phyloP scores from a whole-genome alignment of 2,888 invertebrate genomes.

The Osedax fenrisi region DNA sequence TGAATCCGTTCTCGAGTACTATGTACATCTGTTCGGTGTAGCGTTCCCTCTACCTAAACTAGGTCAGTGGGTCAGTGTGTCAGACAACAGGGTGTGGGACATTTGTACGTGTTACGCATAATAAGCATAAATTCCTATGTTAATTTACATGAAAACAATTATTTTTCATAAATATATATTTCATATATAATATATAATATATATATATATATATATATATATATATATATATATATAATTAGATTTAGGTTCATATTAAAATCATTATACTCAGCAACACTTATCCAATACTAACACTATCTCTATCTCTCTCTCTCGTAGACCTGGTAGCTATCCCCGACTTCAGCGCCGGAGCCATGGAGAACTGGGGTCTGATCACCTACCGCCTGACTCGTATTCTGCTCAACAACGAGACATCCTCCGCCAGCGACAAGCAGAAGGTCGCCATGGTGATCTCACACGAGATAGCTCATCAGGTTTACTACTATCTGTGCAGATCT shows the following conservation, averaged over 20 bases:
- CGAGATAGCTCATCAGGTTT: conserved; percentile 50
- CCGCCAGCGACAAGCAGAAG: conserved; percentile 40
- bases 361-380: conserved; percentile 50
- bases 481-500: background rate
- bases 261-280: too few species aligned
- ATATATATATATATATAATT: too few species aligned
- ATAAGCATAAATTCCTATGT: too few species aligned
- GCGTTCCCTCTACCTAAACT: conserved; percentile 51
- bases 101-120: too few species aligned
- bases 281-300: too few species aligned
- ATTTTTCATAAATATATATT: too few species aligned
- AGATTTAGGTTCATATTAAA: too few species aligned
- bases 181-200: too few species aligned
- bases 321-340: conserved; percentile 50
- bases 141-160: too few species aligned
- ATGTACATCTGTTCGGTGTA: conserved; percentile 50
- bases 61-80: conserved; percentile 42
- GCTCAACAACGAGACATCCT: conserved; percentile 41
- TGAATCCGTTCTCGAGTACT: conserved; percentile 59
- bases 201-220: too few species aligned
- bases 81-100: too few species aligned
- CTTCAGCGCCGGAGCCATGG: conserved; percentile 50
- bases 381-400: conserved; percentile 45
- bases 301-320: conserved; percentile 35
- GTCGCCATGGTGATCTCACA: conserved; percentile 47